phyloP scores from a whole-genome alignment of 1,140 invertebrate species.

The Tetramorium simillimum region DNA sequence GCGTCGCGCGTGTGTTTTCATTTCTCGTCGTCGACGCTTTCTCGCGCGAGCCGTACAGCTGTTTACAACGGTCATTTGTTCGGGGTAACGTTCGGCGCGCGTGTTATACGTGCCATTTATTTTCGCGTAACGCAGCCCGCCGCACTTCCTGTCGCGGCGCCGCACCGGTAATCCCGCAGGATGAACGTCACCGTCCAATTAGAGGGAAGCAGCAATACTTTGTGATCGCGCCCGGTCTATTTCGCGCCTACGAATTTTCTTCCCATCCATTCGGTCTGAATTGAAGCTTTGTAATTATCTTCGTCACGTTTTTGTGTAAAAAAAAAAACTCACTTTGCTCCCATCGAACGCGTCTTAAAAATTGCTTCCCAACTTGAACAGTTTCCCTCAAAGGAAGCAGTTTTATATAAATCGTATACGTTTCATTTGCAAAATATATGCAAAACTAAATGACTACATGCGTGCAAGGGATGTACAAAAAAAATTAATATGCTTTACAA shows the following conservation, averaged over 20 bases:
- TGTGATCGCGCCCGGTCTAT: neutral
- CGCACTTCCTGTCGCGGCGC: conserved; percentile 19
- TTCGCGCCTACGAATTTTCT: neutral
- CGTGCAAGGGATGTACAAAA: neutral
- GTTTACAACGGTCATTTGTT: conserved; percentile 31
- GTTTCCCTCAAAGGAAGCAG: neutral
- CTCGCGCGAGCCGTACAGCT: neutral
- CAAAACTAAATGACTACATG: neutral
- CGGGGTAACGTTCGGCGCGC: conserved; percentile 12
- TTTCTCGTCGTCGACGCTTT: neutral
- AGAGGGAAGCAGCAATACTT: neutral
- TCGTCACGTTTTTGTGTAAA: neutral
- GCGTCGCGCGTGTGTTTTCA: conserved; percentile 8
- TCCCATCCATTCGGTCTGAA: neutral
- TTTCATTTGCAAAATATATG: neutral
- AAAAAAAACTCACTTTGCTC: neutral
- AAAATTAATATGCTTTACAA: neutral
- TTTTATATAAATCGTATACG: too few species aligned
- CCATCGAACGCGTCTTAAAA: neutral
- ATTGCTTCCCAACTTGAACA: too few species aligned
- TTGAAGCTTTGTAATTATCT: neutral
- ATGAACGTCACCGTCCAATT: neutral
- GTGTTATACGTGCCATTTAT: conserved; percentile 33
- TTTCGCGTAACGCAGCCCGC: conserved; percentile 1
- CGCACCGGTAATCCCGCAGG: neutral